phyloP scores from a whole-genome alignment of 2,797 vertebrate species.

The Coccyzus lansbergi region DNA sequence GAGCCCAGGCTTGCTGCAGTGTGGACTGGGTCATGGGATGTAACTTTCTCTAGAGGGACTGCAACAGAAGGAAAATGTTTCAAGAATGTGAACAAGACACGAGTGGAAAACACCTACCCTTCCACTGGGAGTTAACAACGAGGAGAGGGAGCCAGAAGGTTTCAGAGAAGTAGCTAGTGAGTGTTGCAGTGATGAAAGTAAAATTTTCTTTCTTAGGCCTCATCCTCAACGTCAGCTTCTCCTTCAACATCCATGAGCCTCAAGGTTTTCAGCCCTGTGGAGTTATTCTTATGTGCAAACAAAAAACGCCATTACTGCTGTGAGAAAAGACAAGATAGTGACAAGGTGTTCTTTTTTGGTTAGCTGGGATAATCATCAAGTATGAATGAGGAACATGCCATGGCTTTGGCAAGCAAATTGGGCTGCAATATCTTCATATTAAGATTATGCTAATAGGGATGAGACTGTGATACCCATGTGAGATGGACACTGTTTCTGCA shows the following conservation, averaged over 20 bases:
- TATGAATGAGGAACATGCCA: neutral
- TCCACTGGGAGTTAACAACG: neutral
- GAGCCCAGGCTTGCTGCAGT: neutral
- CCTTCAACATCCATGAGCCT: neutral
- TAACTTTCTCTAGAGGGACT: neutral
- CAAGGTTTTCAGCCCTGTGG: neutral
- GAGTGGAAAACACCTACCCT: neutral
- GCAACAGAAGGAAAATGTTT: neutral
- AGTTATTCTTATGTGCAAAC: neutral
- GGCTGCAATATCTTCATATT: neutral
- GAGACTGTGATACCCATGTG: neutral
- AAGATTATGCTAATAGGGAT: neutral
- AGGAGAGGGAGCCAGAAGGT: neutral
- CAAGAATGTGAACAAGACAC: neutral
- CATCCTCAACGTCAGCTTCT: neutral
- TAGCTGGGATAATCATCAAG: neutral
- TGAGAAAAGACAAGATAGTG: neutral
- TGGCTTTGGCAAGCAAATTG: neutral
- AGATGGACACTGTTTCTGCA: neutral
- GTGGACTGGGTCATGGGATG: rapidly evolving
- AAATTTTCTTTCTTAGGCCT: neutral
- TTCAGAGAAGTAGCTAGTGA: neutral
- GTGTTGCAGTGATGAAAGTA: neutral
- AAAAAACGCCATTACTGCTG: neutral
- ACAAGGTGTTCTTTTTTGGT: neutral